Percentiles rank a stretch among this genome's conserved stretches.
Evolutionary conservation across 2,888 invertebrate genomes (phyloP).

Genomic region (Euplexia lucipara): DNA sequence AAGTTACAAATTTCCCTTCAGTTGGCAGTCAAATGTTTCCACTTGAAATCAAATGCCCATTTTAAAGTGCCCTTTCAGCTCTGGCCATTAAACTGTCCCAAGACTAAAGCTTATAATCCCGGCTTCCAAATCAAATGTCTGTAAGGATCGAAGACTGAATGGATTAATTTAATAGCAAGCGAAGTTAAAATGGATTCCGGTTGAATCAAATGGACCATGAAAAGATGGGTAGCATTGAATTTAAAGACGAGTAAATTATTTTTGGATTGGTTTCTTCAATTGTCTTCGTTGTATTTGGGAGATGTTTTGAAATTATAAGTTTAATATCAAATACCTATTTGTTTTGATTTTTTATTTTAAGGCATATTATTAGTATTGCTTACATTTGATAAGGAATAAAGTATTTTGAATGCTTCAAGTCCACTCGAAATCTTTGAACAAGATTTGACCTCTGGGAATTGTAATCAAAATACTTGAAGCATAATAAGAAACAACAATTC

Average conservation of each 20-base stretch:
- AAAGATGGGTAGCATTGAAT: conserved; percentile 55
- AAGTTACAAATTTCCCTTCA: conserved; percentile 19
- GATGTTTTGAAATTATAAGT: neutral
- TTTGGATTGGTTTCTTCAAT: conserved; percentile 20
- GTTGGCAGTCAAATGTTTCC: conserved; percentile 12
- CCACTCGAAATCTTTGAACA: neutral
- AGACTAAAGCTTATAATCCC: conserved; percentile 50
- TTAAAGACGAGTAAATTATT: conserved; percentile 38
- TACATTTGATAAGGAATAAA: too few species aligned
- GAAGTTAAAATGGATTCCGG: conserved; percentile 66
- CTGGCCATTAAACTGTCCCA: conserved; percentile 43
- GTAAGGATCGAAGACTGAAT: conserved; percentile 58
- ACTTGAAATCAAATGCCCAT: conserved; percentile 29
- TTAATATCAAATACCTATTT: too few species aligned
- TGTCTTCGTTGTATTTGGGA: neutral
- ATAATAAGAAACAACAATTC: conserved; percentile 52
- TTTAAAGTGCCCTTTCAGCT: conserved; percentile 45
- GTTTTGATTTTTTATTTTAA: too few species aligned
- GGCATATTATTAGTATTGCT: too few species aligned
- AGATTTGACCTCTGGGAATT: conserved; percentile 5
- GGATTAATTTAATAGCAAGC: conserved; percentile 63
- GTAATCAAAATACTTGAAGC: conserved; percentile 28
- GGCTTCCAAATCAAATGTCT: conserved; percentile 59
- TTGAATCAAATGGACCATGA: conserved; percentile 67
- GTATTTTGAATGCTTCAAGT: neutral